Evolutionary conservation across 2,113 vertebrate genomes (phyloP).

Genomic region (Chaetorhynchus papuensis): DNA sequence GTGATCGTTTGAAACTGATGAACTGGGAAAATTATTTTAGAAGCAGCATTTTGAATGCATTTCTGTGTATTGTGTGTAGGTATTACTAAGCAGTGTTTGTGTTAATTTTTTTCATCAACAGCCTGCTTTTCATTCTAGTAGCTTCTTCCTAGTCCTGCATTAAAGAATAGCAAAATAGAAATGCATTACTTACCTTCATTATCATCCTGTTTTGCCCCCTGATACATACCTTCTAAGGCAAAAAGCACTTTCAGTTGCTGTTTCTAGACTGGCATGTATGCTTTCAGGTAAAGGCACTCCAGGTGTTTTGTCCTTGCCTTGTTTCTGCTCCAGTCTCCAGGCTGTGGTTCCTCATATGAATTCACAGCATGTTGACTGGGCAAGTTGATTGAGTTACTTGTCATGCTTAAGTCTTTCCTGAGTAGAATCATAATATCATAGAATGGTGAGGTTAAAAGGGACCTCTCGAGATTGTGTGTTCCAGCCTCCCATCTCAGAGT

Average conservation of each 20-base stretch:
- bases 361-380: not conserved
- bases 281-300: not conserved
- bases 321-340: not conserved
- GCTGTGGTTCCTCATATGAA: not conserved
- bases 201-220: not conserved
- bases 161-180: not conserved
- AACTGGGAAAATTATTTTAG: not conserved
- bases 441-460: not conserved
- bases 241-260: not conserved
- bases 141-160: not conserved
- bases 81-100: not conserved
- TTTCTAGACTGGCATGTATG: not conserved
- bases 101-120: not conserved
- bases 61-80: not conserved
- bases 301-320: not conserved
- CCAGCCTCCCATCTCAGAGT: not conserved
- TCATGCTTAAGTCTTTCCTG: not conserved
- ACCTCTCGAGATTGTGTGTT: not conserved
- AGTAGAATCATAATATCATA: not conserved
- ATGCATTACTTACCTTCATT: not conserved
- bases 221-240: not conserved
- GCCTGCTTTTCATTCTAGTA: not conserved
- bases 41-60: not conserved
- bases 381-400: not conserved
- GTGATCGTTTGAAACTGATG: not conserved